Base-by-base conservation (phyloP, 1,140 invertebrate species). In the Drosophila paulistorum region DNA sequence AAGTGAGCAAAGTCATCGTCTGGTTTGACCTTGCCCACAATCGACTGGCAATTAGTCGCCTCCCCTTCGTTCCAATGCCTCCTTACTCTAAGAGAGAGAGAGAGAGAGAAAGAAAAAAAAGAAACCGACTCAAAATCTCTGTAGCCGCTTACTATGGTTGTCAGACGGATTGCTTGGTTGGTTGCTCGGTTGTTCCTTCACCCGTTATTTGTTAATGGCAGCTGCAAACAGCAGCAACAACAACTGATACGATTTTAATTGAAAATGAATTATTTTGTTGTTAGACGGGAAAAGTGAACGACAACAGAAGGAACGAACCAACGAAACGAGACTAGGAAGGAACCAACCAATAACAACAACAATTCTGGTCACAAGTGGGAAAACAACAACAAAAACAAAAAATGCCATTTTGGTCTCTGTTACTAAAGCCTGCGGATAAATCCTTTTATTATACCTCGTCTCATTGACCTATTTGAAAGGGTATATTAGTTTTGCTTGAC, bases 241-340 rank as follows among this genome's bases (percentile, higher is more conserved):
- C 74, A 78, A 79, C 72, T 91, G 89, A 89, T 91, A 73, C 79
- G 79, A 71, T 82, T 91, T 91, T 91, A 91, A 91, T 91, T 91
- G 89, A 86, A 91, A 91, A 79, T 90, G 84, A 89, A 89, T 91
- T 91, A 86, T 91, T 85, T 87, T 85, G 87, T 77, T 82, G 81
- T 73, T 90, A 77, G 77, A 78, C 14, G 79, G 17, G 67, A 69
- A 23, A 37, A 67, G n/a, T 35, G 13, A 30, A 30, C 30, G 33
- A 10, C 55, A 35, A 58, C 14, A 9, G 42, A n/a, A 60, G 51
- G 17, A 54, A 20, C 35, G 39, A 20, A 45, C n/a, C 4, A 45
- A 14, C 37, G 7, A 41, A 41, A 42, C 7, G 20, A 20, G 17
- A 17, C 42, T 7, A 48, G 58, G 42, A n/a, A 59, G 51, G 13